A percentile compares a stretch with the other conserved stretches of the same genome.
These are phyloP conservation scores for Dermatophagoides farinae DNA, from an alignment of 1,140 invertebrate genomes.

Conservation along the genomic window DNA sequence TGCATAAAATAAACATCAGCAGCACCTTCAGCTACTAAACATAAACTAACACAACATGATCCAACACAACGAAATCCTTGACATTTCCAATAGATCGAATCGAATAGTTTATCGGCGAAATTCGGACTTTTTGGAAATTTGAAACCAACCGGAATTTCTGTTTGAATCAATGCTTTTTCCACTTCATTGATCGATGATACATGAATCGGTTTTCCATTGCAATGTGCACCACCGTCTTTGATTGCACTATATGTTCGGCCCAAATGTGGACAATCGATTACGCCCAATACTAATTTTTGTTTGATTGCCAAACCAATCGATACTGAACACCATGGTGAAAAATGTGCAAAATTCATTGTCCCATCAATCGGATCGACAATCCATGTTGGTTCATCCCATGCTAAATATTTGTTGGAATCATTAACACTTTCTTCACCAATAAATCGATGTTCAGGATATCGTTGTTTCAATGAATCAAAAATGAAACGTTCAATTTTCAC, in stretches of 20 bases:
- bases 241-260: constrained; percentile 68
- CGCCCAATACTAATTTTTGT: constrained; percentile 44
- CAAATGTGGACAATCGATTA: constrained; percentile 73
- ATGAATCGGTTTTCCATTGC: constrained; percentile 40
- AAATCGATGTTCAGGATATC: constrained; percentile 74
- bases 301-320: constrained; percentile 43
- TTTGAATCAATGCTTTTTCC: constrained; percentile 42
- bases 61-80: constrained; percentile 47
- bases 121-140: too few species aligned
- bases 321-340: constrained; percentile 22
- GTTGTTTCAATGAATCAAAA: constrained; percentile 45
- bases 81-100: neutral
- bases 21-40: constrained; percentile 62
- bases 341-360: constrained; percentile 17
- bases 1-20: constrained; percentile 71
- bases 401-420: constrained; percentile 24
- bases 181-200: constrained; percentile 20
- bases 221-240: constrained; percentile 62
- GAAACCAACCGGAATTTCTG: neutral
- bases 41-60: constrained; percentile 78
- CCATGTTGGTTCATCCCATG: constrained; percentile 86
- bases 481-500: constrained; percentile 70
- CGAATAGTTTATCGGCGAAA: neutral
- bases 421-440: constrained; percentile 75
- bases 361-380: constrained; percentile 85